Evolutionary conservation across 2,797 vertebrate genomes (phyloP).

Genomic region (Pipistrellus kuhlii): DNA sequence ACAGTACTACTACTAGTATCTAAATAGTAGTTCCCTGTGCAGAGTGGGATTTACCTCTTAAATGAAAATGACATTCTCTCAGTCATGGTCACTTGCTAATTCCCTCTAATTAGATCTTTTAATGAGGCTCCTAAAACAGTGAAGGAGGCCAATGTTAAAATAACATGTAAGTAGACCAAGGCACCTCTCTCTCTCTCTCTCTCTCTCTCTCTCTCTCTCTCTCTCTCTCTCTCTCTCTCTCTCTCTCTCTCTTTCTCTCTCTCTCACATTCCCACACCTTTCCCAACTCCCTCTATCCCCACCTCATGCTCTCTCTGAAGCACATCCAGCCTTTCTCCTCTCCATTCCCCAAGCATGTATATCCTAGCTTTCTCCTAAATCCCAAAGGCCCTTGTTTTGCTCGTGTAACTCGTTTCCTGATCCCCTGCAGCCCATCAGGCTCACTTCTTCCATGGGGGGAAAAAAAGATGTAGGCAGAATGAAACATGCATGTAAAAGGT

Average conservation of each 20-base stretch:
- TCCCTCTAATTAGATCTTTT: not conserved
- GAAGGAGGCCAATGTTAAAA: not conserved
- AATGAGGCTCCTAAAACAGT: not conserved
- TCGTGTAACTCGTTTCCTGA: not conserved
- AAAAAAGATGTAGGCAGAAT: not conserved
- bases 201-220: not conserved
- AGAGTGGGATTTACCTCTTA: not conserved
- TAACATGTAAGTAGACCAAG: not conserved
- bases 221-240: not conserved
- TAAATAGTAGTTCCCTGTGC: not conserved
- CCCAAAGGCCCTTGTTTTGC: not conserved
- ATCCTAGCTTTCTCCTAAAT: not conserved
- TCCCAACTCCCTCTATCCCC: not conserved
- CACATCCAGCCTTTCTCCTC: not conserved
- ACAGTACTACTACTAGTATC: constrained; percentile 21
- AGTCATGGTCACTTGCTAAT: constrained; percentile 12
- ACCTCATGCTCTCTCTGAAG: not conserved
- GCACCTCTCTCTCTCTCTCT: not conserved
- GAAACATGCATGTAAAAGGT: not conserved
- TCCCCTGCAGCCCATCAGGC: not conserved
- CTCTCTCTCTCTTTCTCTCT: not conserved
- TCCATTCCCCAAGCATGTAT: not conserved
- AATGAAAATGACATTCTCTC: not conserved
- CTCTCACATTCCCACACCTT: not conserved
- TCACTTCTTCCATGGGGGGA: not conserved